phyloP scores from a whole-genome alignment of 2,797 vertebrate genomes.

The Thunnus albacares region DNA sequence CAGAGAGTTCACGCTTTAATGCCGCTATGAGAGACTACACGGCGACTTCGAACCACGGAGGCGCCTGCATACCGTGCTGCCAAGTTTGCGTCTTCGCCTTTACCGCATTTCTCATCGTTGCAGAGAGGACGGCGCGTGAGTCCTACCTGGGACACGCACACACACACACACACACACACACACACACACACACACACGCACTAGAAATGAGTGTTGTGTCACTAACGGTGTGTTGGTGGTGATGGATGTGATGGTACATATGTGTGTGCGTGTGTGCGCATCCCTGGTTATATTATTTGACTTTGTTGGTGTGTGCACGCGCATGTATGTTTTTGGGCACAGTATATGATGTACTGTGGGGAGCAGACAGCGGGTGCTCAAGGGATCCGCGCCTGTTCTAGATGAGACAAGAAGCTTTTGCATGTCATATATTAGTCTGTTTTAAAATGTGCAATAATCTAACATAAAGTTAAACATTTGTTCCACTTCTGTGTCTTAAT shows the following conservation, averaged over 20 bases:
- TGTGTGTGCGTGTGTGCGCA: not conserved
- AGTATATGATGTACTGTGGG: not conserved
- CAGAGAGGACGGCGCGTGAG: conserved; percentile 87
- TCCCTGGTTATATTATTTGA: conserved; percentile 13
- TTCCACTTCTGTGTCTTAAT: not conserved
- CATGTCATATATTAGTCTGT: not conserved
- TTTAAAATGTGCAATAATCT: not conserved
- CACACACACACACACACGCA: not conserved
- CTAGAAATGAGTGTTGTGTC: not conserved
- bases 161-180: conserved; percentile 9
- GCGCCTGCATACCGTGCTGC: conserved; percentile 81
- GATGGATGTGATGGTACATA: not conserved
- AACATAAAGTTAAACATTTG: conserved; percentile 34
- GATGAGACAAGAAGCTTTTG: not conserved
- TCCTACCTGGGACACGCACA: conserved; percentile 71
- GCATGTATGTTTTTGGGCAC: not conserved
- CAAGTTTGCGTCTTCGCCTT: conserved; percentile 84
- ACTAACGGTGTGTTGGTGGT: not conserved
- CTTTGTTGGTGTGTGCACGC: conserved; percentile 26
- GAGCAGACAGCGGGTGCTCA: not conserved
- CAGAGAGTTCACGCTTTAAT: accelerated
- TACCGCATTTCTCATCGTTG: conserved; percentile 83
- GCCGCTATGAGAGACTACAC: conserved; percentile 79
- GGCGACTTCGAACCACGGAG: conserved; percentile 59
- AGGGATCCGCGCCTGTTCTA: too few relatives aligned